These are phyloP conservation scores for Stichopus chloronotus DNA, from an alignment of 35 echinoderm and acorn worm species.

Conservation along the genomic window DNA sequence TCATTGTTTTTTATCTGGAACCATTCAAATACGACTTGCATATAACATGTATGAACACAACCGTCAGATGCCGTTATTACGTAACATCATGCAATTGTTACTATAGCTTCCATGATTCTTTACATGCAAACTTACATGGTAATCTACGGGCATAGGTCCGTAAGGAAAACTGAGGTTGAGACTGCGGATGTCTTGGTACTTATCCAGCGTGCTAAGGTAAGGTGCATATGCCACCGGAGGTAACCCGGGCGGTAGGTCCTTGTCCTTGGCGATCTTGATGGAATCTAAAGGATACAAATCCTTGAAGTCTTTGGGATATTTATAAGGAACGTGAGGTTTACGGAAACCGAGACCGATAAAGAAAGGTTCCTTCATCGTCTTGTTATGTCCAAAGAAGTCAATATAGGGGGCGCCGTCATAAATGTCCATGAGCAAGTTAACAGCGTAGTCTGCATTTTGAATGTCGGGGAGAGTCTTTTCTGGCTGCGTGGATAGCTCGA, in stretches of 20 bases:
- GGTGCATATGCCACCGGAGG: constrained; percentile 84
- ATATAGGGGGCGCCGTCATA: constrained; percentile 27
- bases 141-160: constrained; percentile 75
- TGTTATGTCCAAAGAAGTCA: constrained; percentile 35
- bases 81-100: no score
- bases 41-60: no score
- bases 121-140: constrained; percentile 71
- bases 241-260: constrained; percentile 47
- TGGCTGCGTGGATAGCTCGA: constrained; percentile 74
- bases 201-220: constrained; percentile 49
- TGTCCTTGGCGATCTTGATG: constrained; percentile 68
- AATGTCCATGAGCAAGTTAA: constrained; percentile 69
- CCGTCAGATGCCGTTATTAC: no score
- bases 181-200: constrained; percentile 72
- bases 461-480: constrained; percentile 79
- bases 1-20: no score
- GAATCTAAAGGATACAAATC: constrained; percentile 68
- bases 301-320: constrained; percentile 77
- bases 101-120: no score
- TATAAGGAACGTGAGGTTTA: constrained; percentile 88
- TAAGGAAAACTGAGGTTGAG: constrained; percentile 87
- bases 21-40: no score
- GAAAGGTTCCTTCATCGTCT: constrained; percentile 44
- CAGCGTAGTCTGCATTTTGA: constrained; percentile 78
- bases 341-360: constrained; percentile 66